These are phyloP conservation scores for Anableps anableps DNA, from an alignment of 2,797 vertebrate species.

Conservation along the genomic window DNA sequence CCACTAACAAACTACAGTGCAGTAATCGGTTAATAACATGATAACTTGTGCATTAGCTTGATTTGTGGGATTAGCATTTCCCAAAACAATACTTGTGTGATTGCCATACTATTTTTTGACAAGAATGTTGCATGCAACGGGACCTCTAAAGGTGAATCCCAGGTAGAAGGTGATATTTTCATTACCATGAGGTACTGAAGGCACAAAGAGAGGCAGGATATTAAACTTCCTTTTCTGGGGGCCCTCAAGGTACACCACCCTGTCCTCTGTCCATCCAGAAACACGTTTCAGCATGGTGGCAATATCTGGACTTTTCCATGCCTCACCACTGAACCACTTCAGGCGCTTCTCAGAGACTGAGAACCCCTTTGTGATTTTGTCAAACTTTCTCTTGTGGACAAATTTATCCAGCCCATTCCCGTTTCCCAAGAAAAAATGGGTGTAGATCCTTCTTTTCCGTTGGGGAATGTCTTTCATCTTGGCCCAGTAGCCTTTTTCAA, in stretches of 20 bases:
- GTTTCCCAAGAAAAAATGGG: conserved; percentile 83
- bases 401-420: conserved; percentile 72
- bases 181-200: conserved; percentile 82
- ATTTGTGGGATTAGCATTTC: neutral
- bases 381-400: conserved; percentile 76
- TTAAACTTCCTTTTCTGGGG: conserved; percentile 72
- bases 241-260: conserved; percentile 79
- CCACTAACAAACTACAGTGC: neutral
- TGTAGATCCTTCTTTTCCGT: conserved; percentile 81
- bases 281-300: conserved; percentile 72
- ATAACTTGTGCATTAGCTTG: neutral
- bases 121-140: conserved; percentile 81
- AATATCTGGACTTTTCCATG: conserved; percentile 73
- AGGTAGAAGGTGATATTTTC: conserved; percentile 88
- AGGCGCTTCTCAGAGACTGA: conserved; percentile 70
- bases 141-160: conserved; percentile 85
- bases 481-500: conserved; percentile 70
- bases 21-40: neutral
- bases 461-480: conserved; percentile 82
- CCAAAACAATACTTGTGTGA: neutral
- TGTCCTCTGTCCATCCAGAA: conserved; percentile 85
- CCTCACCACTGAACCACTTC: conserved; percentile 72
- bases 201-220: conserved; percentile 71
- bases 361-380: conserved; percentile 53
- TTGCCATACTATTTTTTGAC: conserved; percentile 39